phyloP scores from a whole-genome alignment of 2,888 invertebrate genomes.

The Gnatocerus cornutus region DNA sequence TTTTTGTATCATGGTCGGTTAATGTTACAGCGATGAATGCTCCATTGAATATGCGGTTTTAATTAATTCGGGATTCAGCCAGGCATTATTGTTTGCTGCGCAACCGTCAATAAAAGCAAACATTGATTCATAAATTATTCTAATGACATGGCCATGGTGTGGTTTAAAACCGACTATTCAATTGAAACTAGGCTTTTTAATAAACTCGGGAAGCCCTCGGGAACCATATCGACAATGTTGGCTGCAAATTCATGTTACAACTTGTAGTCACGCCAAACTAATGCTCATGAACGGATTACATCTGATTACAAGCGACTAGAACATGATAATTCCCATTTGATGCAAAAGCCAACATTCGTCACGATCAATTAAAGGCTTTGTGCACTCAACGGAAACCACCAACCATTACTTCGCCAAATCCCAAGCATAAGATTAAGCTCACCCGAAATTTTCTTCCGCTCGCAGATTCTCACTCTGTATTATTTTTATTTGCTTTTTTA shows the following conservation, averaged over 20 bases:
- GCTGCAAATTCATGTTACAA: slow-evolving; percentile 42
- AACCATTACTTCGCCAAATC: slow-evolving; percentile 9
- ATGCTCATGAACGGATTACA: slow-evolving; percentile 52
- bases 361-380: slow-evolving; percentile 41
- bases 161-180: slow-evolving; percentile 15
- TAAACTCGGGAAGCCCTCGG: slow-evolving; percentile 9
- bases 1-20: slow-evolving; percentile 11
- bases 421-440: slow-evolving; percentile 17
- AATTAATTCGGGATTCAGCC: slow-evolving; percentile 20
- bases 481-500: slow-evolving; percentile 6
- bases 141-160: slow-evolving; percentile 2
- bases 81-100: background rate
- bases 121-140: slow-evolving; percentile 22
- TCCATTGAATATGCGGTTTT: slow-evolving; percentile 27
- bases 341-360: slow-evolving; percentile 40
- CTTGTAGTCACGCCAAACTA: slow-evolving; percentile 52
- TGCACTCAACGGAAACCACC: slow-evolving; percentile 15
- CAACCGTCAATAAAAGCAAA: slow-evolving; percentile 27
- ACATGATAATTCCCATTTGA: slow-evolving; percentile 51
- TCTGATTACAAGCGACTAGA: slow-evolving; percentile 50
- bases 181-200: slow-evolving; percentile 10
- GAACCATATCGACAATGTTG: slow-evolving; percentile 11
- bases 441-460: slow-evolving; percentile 8
- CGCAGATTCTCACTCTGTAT: slow-evolving; percentile 1
- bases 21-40: slow-evolving; percentile 1